Conservation (phyloP, 2,113 vertebrate species). For the Phylloscopus trochiloides region DNA sequence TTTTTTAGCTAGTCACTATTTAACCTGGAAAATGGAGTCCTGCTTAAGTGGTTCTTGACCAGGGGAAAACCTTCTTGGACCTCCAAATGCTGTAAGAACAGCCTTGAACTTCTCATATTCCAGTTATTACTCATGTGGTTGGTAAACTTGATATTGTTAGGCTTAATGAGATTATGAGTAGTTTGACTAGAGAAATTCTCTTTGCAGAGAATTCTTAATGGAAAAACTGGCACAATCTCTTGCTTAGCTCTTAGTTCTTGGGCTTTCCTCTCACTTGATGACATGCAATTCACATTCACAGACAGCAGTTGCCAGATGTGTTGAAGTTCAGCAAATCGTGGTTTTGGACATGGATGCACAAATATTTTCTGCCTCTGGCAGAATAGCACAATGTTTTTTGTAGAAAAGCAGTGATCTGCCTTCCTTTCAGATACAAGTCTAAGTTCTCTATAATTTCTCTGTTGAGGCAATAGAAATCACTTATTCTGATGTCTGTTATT, state of each 20-base stretch:
- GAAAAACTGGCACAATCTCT: background rate
- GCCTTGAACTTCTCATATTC: background rate
- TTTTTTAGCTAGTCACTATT: background rate
- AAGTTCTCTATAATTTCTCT: background rate
- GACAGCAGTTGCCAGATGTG: background rate
- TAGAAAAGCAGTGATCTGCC: background rate
- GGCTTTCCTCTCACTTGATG: background rate
- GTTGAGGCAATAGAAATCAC: background rate
- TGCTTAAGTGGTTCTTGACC: background rate
- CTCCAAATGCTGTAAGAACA: background rate
- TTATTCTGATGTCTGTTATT: background rate
- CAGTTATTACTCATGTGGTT: background rate
- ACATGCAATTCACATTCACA: background rate
- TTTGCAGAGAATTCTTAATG: conserved; percentile 6
- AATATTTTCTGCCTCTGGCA: background rate
- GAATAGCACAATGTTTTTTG: background rate
- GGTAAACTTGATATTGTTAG: background rate
- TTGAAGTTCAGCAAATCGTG: background rate
- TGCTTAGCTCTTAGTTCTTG: background rate
- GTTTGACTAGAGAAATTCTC: background rate
- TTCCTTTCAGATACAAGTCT: background rate
- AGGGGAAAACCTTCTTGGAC: background rate
- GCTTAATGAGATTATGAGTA: conserved; percentile 19
- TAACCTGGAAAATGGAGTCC: background rate
- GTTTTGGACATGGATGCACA: background rate